Conservation (phyloP, 2,113 vertebrate species). For the Cervus canadensis region DNA sequence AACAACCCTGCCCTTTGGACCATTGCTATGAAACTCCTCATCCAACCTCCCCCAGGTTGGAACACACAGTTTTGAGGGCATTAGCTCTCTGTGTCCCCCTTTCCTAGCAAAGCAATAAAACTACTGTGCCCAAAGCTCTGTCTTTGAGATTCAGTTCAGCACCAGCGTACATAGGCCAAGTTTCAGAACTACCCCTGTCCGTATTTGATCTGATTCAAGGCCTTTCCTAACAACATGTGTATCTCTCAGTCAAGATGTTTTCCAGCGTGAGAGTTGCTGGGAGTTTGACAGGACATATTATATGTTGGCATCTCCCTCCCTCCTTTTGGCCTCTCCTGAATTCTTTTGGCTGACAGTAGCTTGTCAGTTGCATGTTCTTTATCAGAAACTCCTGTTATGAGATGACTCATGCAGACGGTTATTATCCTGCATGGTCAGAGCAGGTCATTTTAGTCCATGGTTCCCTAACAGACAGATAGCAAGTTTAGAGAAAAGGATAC, state of each 20-base stretch:
- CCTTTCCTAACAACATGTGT: background rate
- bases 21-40: background rate
- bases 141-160: background rate
- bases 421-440: background rate
- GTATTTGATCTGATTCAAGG: background rate
- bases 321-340: accelerated
- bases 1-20: background rate
- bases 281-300: background rate
- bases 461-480: background rate
- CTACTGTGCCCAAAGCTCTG: background rate
- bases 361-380: background rate
- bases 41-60: background rate
- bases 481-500: background rate
- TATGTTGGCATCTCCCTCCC: background rate
- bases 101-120: background rate
- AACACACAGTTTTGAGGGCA: background rate
- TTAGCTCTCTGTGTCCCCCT: background rate
- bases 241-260: background rate
- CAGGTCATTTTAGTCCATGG: background rate
- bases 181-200: background rate
- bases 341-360: background rate
- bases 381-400: background rate
- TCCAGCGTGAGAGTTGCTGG: background rate
- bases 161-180: background rate
- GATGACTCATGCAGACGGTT: background rate